Evolutionary conservation across 2,888 invertebrate genomes (phyloP).

Genomic region (Brachyptera risi): DNA sequence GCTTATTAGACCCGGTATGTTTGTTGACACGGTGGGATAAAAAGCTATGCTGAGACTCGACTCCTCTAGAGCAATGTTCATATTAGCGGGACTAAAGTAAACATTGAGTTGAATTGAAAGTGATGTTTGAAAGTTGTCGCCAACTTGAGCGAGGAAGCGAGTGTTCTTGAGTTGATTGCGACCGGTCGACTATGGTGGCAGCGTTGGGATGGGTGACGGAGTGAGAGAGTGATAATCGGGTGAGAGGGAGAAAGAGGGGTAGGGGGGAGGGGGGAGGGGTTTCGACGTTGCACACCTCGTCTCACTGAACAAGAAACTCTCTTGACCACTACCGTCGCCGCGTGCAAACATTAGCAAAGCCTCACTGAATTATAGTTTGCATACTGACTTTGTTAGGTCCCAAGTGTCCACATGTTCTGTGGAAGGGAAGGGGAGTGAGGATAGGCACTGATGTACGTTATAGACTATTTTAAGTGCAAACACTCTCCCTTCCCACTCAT

Average conservation of each 20-base stretch:
- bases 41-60: not conserved
- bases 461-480: too few relatives aligned
- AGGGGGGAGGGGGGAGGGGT: not conserved
- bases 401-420: not conserved
- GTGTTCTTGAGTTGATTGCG: slow-evolving; percentile 6
- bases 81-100: not conserved
- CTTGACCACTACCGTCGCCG: not conserved
- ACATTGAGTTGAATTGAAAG: not conserved
- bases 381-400: not conserved
- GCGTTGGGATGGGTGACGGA: too few relatives aligned
- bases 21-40: not conserved
- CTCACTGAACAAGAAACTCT: too few relatives aligned
- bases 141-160: not conserved
- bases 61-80: not conserved
- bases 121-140: not conserved
- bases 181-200: too few relatives aligned
- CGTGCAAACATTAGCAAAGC: not conserved
- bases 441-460: slow-evolving; percentile 19
- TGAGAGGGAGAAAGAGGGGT: not conserved
- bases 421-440: not conserved
- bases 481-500: slow-evolving; percentile 16
- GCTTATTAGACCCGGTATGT: not conserved
- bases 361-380: not conserved
- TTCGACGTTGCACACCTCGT: too few relatives aligned
- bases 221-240: not conserved